phyloP scores from a whole-genome alignment of 2,888 invertebrate genomes.

The Copidosoma aretas region DNA sequence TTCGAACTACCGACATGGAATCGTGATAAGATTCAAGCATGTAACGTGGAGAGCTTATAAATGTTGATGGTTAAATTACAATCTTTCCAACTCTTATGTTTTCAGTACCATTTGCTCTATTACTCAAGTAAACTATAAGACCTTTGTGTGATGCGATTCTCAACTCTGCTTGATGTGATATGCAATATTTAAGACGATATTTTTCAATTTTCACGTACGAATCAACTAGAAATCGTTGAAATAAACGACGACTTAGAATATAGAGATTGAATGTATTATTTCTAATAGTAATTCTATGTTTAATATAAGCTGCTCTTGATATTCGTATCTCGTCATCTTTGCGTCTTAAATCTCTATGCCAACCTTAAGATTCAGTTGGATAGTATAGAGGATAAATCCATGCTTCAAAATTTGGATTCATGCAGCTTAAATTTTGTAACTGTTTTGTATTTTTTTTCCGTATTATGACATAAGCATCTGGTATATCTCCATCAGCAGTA shows the following conservation, averaged over 20 bases:
- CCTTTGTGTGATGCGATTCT: slow-evolving; percentile 35
- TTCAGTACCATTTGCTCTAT: slow-evolving; percentile 4
- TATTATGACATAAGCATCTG: slow-evolving; percentile 41
- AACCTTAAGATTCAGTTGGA: slow-evolving; percentile 39
- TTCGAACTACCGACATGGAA: slow-evolving; percentile 40
- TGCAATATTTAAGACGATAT: slow-evolving; percentile 35
- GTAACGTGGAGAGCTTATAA: slow-evolving; percentile 37
- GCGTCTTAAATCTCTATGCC: slow-evolving; percentile 16
- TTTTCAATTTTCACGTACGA: slow-evolving; percentile 33
- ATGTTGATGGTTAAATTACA: slow-evolving; percentile 35
- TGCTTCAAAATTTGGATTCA: slow-evolving; percentile 42
- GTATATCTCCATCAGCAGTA: slow-evolving; percentile 42
- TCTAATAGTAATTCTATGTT: slow-evolving; percentile 8
- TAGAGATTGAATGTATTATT: slow-evolving; percentile 11
- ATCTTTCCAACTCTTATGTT: slow-evolving; percentile 27
- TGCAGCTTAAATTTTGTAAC: slow-evolving; percentile 38
- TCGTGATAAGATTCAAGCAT: slow-evolving; percentile 42
- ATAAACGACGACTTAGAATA: slow-evolving; percentile 22
- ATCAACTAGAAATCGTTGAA: slow-evolving; percentile 34
- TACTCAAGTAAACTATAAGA: slow-evolving; percentile 30
- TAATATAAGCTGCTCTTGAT: slow-evolving; percentile 11
- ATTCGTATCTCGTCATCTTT: slow-evolving; percentile 6
- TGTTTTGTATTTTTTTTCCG: slow-evolving; percentile 36
- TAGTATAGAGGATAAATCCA: slow-evolving; percentile 17
- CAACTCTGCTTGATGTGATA: slow-evolving; percentile 32